Percentiles rank a stretch among this genome's conserved stretches.
Evolutionary conservation across 2,113 vertebrate species (phyloP).

Genomic region (Scomber japonicus): DNA sequence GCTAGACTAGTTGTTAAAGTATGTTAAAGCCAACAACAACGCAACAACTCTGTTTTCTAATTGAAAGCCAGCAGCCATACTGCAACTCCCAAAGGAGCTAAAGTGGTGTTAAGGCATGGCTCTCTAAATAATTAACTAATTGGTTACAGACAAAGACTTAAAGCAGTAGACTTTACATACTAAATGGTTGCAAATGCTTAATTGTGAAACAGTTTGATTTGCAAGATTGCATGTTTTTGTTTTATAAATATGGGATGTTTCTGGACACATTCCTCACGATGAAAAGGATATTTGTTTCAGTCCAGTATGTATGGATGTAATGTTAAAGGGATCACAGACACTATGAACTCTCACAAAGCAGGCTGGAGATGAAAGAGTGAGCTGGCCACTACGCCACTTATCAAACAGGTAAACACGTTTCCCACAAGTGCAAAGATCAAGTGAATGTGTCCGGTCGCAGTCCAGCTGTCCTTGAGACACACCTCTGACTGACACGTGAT

Average conservation of each 20-base stretch:
- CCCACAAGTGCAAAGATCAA: conserved; percentile 49
- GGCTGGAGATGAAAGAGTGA: neutral
- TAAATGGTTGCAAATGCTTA: neutral
- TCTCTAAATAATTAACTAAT: conserved; percentile 33
- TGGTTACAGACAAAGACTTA: conserved; percentile 4
- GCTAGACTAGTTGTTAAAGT: conserved; percentile 3
- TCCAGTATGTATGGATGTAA: neutral
- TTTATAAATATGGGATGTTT: neutral
- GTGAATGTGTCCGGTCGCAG: neutral
- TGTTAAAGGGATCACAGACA: neutral
- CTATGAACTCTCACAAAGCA: neutral
- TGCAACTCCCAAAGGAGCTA: conserved; percentile 23
- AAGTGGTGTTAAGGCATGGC: conserved; percentile 6
- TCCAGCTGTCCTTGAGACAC: conserved; percentile 14
- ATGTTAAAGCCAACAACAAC: conserved; percentile 1
- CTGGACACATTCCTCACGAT: neutral
- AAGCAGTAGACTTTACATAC: neutral
- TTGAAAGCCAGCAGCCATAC: conserved; percentile 39
- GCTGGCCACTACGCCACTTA: neutral
- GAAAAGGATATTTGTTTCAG: neutral
- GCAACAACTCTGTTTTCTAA: conserved; percentile 34
- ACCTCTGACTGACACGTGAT: neutral
- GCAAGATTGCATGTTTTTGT: neutral
- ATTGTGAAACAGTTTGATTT: too few species aligned
- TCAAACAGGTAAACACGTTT: conserved; percentile 7